Conservation (phyloP, 2,888 invertebrate genomes). For the Ophion obscuratus region DNA sequence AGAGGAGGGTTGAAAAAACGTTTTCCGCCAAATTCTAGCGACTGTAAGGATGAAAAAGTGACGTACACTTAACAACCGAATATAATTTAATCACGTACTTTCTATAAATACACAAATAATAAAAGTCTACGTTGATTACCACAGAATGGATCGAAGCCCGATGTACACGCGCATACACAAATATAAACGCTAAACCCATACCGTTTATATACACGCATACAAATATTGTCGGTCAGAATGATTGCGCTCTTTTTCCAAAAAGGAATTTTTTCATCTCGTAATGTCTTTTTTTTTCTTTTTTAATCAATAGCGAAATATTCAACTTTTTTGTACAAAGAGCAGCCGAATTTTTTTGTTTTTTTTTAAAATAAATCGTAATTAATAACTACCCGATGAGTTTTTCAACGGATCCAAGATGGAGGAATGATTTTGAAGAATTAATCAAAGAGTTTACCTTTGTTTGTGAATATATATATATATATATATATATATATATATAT, state of each 20-base stretch:
- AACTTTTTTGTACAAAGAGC: neutral
- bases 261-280: neutral
- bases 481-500: neutral
- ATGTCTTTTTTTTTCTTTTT: neutral
- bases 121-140: constrained; percentile 50
- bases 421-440: neutral
- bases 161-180: constrained; percentile 12
- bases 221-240: neutral
- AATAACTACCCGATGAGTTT: neutral
- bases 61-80: constrained; percentile 67
- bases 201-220: neutral
- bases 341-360: neutral
- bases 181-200: constrained; percentile 23
- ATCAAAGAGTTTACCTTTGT: neutral
- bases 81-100: constrained; percentile 72
- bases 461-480: neutral
- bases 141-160: constrained; percentile 8
- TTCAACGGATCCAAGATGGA: neutral
- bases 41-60: neutral
- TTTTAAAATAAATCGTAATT: neutral
- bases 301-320: neutral
- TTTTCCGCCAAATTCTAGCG: neutral
- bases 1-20: neutral
- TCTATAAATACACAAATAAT: constrained; percentile 62
- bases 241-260: constrained; percentile 11